Conservation (phyloP, 1,140 invertebrate genomes). For the Neodiprion fabricii region DNA sequence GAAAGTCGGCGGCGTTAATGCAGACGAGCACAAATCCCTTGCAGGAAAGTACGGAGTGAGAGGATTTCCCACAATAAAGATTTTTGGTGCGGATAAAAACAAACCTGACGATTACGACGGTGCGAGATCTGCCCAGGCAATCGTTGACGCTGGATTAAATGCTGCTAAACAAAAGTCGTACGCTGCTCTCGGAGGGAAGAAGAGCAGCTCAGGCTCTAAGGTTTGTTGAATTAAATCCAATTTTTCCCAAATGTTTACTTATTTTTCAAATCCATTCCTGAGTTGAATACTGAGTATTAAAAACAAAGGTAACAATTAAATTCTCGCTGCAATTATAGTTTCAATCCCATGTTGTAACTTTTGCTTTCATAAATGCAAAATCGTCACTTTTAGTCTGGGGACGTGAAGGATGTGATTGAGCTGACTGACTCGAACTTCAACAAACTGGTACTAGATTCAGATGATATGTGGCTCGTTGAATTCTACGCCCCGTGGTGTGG, state of each 20-base stretch:
- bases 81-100: conserved; percentile 89
- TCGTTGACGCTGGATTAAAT: conserved; percentile 84
- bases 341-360: neutral
- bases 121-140: conserved; percentile 80
- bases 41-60: conserved; percentile 81
- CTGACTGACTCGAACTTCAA: conserved; percentile 96
- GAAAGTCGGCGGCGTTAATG: conserved; percentile 94
- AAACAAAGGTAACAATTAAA: no score
- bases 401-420: conserved; percentile 84
- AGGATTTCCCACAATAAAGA: conserved; percentile 97
- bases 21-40: conserved; percentile 86
- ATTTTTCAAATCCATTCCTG: no score
- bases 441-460: conserved; percentile 85
- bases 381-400: conserved; percentile 43
- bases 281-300: no score
- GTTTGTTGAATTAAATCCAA: conserved; percentile 26
- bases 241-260: conserved; percentile 10
- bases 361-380: conserved; percentile 5
- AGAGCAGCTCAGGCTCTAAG: conserved; percentile 45
- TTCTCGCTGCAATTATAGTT: no score
- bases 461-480: conserved; percentile 95
- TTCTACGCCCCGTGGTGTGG: conserved; percentile 98
- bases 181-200: conserved; percentile 69
- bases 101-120: conserved; percentile 90
- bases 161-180: conserved; percentile 75